Conservation (phyloP, 2,888 invertebrate species). For the Clivina fossor region DNA sequence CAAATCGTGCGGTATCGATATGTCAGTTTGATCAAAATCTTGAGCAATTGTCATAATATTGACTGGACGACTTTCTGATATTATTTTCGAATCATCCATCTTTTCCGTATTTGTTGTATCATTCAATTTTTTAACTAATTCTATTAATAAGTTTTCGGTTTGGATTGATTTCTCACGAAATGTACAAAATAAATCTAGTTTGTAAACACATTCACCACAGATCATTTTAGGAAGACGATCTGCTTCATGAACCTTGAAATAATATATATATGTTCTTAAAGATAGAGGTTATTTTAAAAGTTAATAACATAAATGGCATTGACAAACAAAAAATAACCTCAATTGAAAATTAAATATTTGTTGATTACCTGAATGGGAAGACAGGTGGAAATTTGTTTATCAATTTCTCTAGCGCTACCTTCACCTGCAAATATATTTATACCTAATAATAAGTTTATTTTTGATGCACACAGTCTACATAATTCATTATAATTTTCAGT, state of each 20-base stretch:
- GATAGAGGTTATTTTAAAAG: not conserved
- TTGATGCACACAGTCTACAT: slow-evolving; percentile 52
- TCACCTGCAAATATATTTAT: slow-evolving; percentile 52
- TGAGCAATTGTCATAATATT: slow-evolving; percentile 41
- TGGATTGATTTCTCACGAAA: slow-evolving; percentile 59
- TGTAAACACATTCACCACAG: slow-evolving; percentile 60
- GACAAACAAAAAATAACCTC: slow-evolving; percentile 8
- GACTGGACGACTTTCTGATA: slow-evolving; percentile 37
- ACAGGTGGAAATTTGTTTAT: slow-evolving; percentile 61
- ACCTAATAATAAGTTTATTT: slow-evolving; percentile 48
- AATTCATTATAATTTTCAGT: slow-evolving; percentile 49
- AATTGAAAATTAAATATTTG: slow-evolving; percentile 16
- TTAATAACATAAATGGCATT: slow-evolving; percentile 1
- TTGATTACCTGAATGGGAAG: slow-evolving; percentile 58
- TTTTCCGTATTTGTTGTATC: slow-evolving; percentile 39
- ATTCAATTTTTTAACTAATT: slow-evolving; percentile 48
- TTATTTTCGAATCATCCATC: slow-evolving; percentile 36
- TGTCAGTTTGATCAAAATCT: slow-evolving; percentile 44
- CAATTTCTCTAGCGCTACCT: slow-evolving; percentile 57
- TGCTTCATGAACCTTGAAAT: slow-evolving; percentile 55
- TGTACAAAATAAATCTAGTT: slow-evolving; percentile 59
- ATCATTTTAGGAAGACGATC: slow-evolving; percentile 63
- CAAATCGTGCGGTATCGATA: slow-evolving; percentile 45
- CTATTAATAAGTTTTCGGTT: slow-evolving; percentile 57
- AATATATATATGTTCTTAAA: slow-evolving; percentile 25